A percentile compares a stretch with the other conserved stretches of the same genome.
phyloP scores from a whole-genome alignment of 2,113 vertebrate species.

The Embiotoca jacksoni region DNA sequence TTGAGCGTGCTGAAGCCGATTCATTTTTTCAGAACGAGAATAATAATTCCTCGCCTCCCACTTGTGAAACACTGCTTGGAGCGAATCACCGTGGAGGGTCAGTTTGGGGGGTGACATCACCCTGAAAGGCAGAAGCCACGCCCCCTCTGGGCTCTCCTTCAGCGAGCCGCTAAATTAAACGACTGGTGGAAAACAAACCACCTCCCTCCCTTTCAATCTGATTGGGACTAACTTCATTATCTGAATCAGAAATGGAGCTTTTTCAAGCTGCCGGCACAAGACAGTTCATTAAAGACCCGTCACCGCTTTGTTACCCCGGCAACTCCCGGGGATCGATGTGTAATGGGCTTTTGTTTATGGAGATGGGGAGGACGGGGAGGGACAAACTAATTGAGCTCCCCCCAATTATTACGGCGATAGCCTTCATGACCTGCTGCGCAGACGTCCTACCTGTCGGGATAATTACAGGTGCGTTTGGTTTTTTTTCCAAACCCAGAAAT shows the following conservation, averaged over 20 bases:
- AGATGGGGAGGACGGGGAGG: constrained; percentile 43
- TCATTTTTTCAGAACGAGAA: too few species aligned
- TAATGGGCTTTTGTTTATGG: constrained; percentile 73
- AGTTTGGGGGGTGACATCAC: background rate
- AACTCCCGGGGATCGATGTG: constrained; percentile 65
- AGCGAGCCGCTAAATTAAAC: constrained; percentile 50
- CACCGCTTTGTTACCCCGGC: constrained; percentile 61
- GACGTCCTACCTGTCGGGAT: constrained; percentile 25
- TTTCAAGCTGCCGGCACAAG: constrained; percentile 61
- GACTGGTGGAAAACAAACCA: constrained; percentile 40
- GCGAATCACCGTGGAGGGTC: constrained; percentile 15
- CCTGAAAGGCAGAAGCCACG: background rate
- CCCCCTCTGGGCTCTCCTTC: constrained; percentile 6
- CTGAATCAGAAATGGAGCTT: constrained; percentile 48
- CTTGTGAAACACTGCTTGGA: background rate
- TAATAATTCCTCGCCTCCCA: too few species aligned
- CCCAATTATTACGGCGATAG: constrained; percentile 61
- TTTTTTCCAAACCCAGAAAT: background rate
- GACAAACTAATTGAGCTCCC: constrained; percentile 70
- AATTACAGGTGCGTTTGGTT: constrained; percentile 20
- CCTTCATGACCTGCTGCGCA: constrained; percentile 34
- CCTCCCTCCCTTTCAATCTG: constrained; percentile 37
- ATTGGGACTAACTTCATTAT: constrained; percentile 73
- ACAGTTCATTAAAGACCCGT: constrained; percentile 72
- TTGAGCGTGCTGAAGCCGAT: too few species aligned